phyloP scores from a whole-genome alignment of 2,113 vertebrate genomes.

The Camelus dromedarius region DNA sequence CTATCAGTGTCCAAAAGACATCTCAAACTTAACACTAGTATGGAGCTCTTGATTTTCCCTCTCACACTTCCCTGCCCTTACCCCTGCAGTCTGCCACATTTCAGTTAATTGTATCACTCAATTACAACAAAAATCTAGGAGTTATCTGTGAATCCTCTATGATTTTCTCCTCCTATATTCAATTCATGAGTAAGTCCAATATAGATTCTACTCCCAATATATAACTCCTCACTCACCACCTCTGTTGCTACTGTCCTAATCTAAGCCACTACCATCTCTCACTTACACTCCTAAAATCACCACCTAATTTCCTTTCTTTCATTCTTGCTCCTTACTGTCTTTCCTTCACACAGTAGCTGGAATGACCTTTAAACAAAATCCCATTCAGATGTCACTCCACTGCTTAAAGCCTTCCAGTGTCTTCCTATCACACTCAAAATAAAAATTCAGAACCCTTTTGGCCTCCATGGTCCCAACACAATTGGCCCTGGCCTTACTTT shows the following conservation, averaged over 20 bases:
- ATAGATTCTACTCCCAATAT: not conserved
- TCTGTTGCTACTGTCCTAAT: not conserved
- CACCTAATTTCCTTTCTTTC: not conserved
- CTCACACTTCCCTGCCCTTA: not conserved
- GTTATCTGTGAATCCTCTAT: not conserved
- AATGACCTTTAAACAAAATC: not conserved
- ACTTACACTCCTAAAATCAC: not conserved
- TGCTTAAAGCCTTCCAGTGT: not conserved
- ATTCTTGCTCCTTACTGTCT: not conserved
- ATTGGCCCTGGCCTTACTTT: not conserved
- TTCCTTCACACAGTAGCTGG: not conserved
- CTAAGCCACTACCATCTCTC: not conserved
- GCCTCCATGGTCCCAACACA: too few relatives aligned
- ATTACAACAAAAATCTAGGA: not conserved
- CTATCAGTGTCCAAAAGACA: not conserved
- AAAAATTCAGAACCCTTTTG: not conserved
- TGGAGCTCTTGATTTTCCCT: not conserved
- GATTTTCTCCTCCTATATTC: not conserved
- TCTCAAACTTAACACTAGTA: not conserved
- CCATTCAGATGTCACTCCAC: not conserved
- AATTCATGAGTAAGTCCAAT: not conserved
- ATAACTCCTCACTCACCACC: not conserved
- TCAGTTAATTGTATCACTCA: not conserved
- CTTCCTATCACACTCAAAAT: not conserved
- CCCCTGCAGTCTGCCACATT: not conserved